These are phyloP conservation scores for Lamproptera curius DNA, from an alignment of 2,888 invertebrate genomes.

Conservation along the genomic window DNA sequence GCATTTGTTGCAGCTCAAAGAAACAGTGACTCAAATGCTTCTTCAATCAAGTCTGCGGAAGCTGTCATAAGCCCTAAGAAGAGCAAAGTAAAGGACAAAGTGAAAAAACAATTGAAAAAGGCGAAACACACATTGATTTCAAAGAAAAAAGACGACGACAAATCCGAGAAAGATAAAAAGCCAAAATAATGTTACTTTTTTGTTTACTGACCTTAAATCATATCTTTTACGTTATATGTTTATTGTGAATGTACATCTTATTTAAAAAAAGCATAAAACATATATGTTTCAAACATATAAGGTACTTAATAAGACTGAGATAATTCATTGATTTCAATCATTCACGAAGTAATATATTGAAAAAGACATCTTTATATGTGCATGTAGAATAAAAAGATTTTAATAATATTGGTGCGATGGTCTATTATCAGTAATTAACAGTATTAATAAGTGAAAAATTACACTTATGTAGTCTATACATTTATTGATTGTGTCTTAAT, in stretches of 20 bases:
- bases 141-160: conserved; percentile 66
- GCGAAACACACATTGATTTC: conserved; percentile 64
- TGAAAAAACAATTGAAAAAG: conserved; percentile 70
- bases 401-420: not conserved
- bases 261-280: not conserved
- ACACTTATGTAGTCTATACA: not conserved
- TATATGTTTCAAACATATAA: conserved; percentile 26
- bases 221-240: conserved; percentile 10
- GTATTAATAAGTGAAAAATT: conserved; percentile 5
- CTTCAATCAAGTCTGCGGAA: conserved; percentile 64
- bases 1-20: conserved; percentile 58
- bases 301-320: conserved; percentile 68
- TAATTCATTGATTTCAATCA: conserved; percentile 51
- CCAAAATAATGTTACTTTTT: conserved; percentile 45
- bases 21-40: conserved; percentile 65
- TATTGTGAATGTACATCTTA: conserved; percentile 4
- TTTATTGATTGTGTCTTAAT: not conserved
- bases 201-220: conserved; percentile 11
- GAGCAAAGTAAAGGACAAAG: conserved; percentile 69
- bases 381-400: not conserved
- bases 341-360: conserved; percentile 1
- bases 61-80: conserved; percentile 57
- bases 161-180: conserved; percentile 56
- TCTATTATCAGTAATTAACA: conserved; percentile 7
- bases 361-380: not conserved